Percentiles rank a stretch among this genome's conserved stretches.
phyloP scores from a whole-genome alignment of 2,888 invertebrate genomes.

The Drosophila algonquin region DNA sequence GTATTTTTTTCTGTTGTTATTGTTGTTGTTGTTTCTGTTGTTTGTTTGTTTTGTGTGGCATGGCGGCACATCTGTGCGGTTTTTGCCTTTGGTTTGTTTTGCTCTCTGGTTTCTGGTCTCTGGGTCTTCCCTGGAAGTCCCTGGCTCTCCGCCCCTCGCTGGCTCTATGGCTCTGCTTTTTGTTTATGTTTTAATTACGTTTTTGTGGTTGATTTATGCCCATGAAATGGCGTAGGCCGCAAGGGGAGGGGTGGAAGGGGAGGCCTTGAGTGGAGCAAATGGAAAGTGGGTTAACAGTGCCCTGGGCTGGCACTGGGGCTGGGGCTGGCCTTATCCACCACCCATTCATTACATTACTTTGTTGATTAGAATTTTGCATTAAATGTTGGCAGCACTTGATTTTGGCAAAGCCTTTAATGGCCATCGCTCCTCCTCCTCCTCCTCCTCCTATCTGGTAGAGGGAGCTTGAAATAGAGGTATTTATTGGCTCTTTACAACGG shows the following conservation, averaged over 20 bases:
- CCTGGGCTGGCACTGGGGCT: background rate
- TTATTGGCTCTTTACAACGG: background rate
- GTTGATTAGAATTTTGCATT: background rate
- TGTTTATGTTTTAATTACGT: conserved; percentile 79
- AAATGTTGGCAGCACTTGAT: background rate
- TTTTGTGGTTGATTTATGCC: conserved; percentile 72
- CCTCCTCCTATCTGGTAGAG: background rate
- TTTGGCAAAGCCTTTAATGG: background rate
- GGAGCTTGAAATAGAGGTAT: background rate
- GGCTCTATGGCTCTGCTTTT: conserved; percentile 31
- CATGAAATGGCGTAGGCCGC: conserved; percentile 29
- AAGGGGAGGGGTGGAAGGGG: background rate
- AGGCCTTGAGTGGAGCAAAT: background rate
- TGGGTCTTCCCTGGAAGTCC: conserved; percentile 37
- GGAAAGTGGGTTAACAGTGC: background rate
- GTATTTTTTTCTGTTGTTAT: background rate
- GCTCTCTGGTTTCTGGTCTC: conserved; percentile 26
- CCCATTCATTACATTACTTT: background rate
- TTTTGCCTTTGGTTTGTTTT: conserved; percentile 50
- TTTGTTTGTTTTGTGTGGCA: conserved; percentile 27
- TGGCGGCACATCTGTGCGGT: conserved; percentile 64
- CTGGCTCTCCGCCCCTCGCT: background rate
- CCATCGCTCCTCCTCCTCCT: background rate
- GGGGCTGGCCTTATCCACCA: background rate
- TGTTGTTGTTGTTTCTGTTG: background rate